Conservation (phyloP, 2,888 invertebrate species). For the Dynastes hyllus region DNA sequence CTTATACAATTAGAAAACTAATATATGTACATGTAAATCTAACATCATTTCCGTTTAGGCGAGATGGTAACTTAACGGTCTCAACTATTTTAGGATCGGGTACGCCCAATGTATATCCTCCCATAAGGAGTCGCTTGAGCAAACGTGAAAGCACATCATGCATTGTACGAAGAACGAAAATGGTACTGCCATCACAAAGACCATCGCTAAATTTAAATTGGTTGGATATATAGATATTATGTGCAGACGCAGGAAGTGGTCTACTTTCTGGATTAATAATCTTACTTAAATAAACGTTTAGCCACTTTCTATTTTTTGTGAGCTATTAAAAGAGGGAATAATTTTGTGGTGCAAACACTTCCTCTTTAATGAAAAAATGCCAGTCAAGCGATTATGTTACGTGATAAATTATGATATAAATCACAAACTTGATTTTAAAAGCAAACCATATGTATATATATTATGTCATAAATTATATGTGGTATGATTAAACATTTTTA, state of each 20-base stretch:
- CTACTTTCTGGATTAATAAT: constrained; percentile 35
- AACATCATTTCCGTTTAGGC: neutral
- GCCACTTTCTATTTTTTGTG: constrained; percentile 9
- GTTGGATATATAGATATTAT: neutral
- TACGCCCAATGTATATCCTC: neutral
- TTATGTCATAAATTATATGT: no score
- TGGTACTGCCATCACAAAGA: constrained; percentile 16
- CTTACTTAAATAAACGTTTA: constrained; percentile 12
- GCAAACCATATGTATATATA: no score
- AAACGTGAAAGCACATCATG: constrained; percentile 23
- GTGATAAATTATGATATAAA: no score
- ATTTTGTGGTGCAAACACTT: neutral
- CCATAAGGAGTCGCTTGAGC: neutral
- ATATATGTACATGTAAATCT: no score
- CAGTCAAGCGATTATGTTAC: no score
- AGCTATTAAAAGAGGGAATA: constrained; percentile 2
- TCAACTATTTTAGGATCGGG: neutral
- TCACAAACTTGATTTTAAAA: no score
- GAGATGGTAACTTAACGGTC: constrained; percentile 12
- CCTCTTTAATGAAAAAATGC: neutral
- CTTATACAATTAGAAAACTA: no score
- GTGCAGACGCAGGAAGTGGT: constrained; percentile 30
- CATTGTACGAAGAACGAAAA: constrained; percentile 3
- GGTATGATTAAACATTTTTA: no score
- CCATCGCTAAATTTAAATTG: constrained; percentile 35